Base-by-base conservation (phyloP, 2,113 vertebrate genomes). In the Cinclus cinclus region DNA sequence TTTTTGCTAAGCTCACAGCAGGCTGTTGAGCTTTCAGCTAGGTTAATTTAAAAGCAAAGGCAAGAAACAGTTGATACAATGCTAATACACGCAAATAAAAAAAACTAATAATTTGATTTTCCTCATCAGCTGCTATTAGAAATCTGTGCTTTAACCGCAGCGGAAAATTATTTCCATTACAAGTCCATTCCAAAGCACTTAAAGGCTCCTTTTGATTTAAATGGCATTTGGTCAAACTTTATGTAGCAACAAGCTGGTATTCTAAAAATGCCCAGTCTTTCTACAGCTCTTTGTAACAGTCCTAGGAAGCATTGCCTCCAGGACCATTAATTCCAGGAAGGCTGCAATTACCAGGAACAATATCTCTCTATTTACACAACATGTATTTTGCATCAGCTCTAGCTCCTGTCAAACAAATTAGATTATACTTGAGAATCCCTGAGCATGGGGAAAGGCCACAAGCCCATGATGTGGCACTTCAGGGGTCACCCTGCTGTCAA, bases 311-410 rank as follows among this genome's bases (percentile, higher is more conserved):
- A 15, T 44, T 95, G 87, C 71, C 75, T 88, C 71, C 87, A 75
- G 86, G 68, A 94, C 31, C 73, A 47, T 47, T 68, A 52, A 87
- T 95, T 97, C 92, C 83, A 92, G 86, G 90, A 96, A 95, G 53
- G 62, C 60, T 90, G 77, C 3, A 4, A 35, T 64, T 90, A 69
- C 90, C 92, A 92, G 80, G 90, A 79, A 92, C 80, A 37, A 49
- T 80, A 20, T 74, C 47, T 94, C 56, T 69, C 59, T 52, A 42
- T 92, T 96, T 92, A 74, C 90, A 93, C 71, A 87, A 86, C 2
- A 8, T 63, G 44, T 33, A 62, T 83, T 94, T 94, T 89, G 39
- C 71, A 87, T 92, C 80, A 83, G 59, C 75, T 80, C 14, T 25
- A 68, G 62, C 49, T 91, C 1, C 0, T 77, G 90, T 60, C 60